Conservation (phyloP, 64 coral and sea anemone genomes). For the Anthopleura sola region DNA sequence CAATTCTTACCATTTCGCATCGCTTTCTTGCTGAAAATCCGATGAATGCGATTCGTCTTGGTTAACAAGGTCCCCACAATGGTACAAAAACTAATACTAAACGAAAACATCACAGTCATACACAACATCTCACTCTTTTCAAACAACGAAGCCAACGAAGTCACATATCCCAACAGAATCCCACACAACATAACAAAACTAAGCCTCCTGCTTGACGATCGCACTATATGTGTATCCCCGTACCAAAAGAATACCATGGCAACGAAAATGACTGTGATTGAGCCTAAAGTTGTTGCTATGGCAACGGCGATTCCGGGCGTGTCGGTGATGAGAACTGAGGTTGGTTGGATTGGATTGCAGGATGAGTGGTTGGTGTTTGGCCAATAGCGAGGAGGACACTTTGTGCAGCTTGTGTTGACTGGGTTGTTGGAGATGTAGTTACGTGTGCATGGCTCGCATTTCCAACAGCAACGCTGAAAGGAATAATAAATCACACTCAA, state of each 20-base stretch:
- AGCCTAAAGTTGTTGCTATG: slow-evolving; percentile 41
- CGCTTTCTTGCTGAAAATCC: slow-evolving; percentile 85
- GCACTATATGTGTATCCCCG: slow-evolving; percentile 65
- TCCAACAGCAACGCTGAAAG: slow-evolving; percentile 75
- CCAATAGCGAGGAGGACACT: slow-evolving; percentile 62
- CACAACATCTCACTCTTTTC: slow-evolving; percentile 46
- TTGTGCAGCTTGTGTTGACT: slow-evolving; percentile 48
- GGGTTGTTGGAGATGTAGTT: slow-evolving; percentile 67
- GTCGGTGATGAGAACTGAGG: slow-evolving; percentile 42
- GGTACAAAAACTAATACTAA: slow-evolving; percentile 67
- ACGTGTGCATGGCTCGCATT: slow-evolving; percentile 36
- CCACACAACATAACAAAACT: slow-evolving; percentile 77
- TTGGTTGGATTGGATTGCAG: slow-evolving; percentile 58
- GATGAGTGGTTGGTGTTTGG: slow-evolving; percentile 62
- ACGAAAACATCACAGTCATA: slow-evolving; percentile 51
- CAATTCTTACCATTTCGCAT: slow-evolving; percentile 67
- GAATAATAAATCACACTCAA: not conserved
- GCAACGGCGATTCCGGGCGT: slow-evolving; percentile 58
- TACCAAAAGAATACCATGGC: slow-evolving; percentile 48
- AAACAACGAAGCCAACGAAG: slow-evolving; percentile 48
- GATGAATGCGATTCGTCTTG: slow-evolving; percentile 83
- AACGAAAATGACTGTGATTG: slow-evolving; percentile 45
- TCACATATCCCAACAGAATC: slow-evolving; percentile 67
- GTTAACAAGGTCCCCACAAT: slow-evolving; percentile 70
- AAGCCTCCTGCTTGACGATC: slow-evolving; percentile 65